These are phyloP conservation scores for Amblyjoppa proteus DNA, from an alignment of 2,888 invertebrate species.

Conservation along the genomic window DNA sequence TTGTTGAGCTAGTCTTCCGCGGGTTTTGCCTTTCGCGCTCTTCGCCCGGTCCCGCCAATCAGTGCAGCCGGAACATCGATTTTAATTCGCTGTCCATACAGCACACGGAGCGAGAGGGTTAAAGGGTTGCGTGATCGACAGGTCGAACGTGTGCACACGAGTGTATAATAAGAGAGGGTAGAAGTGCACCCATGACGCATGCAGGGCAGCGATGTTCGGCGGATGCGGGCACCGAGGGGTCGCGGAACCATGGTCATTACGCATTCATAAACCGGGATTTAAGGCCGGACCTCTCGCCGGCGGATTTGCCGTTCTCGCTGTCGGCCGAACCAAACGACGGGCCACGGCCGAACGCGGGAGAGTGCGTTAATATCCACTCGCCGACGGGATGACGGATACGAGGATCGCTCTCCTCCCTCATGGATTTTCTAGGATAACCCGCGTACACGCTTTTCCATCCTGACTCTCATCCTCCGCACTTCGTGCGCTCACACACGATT, in stretches of 20 bases:
- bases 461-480: slow-evolving; percentile 45
- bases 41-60: slow-evolving; percentile 43
- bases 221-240: slow-evolving; percentile 61
- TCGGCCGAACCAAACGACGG: slow-evolving; percentile 38
- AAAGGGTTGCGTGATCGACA: slow-evolving; percentile 28
- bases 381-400: slow-evolving; percentile 59
- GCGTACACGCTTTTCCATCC: slow-evolving; percentile 11
- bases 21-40: slow-evolving; percentile 33
- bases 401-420: slow-evolving; percentile 37
- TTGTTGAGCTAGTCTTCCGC: slow-evolving; percentile 43
- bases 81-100: slow-evolving; percentile 64
- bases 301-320: slow-evolving; percentile 51
- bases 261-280: slow-evolving; percentile 81
- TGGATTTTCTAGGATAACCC: slow-evolving; percentile 62
- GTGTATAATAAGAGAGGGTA: slow-evolving; percentile 27
- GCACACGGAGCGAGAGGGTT: slow-evolving; percentile 27
- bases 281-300: slow-evolving; percentile 75
- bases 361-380: slow-evolving; percentile 65
- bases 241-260: slow-evolving; percentile 75
- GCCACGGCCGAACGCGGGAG: slow-evolving; percentile 41
- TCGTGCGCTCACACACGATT: slow-evolving; percentile 74
- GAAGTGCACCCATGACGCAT: slow-evolving; percentile 35
- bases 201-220: slow-evolving; percentile 38
- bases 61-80: slow-evolving; percentile 68
- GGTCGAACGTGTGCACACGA: slow-evolving; percentile 3